Percentiles rank a stretch among this genome's conserved stretches.
Conservation (phyloP, 1,140 invertebrate genomes). For the Drosophila varians region DNA sequence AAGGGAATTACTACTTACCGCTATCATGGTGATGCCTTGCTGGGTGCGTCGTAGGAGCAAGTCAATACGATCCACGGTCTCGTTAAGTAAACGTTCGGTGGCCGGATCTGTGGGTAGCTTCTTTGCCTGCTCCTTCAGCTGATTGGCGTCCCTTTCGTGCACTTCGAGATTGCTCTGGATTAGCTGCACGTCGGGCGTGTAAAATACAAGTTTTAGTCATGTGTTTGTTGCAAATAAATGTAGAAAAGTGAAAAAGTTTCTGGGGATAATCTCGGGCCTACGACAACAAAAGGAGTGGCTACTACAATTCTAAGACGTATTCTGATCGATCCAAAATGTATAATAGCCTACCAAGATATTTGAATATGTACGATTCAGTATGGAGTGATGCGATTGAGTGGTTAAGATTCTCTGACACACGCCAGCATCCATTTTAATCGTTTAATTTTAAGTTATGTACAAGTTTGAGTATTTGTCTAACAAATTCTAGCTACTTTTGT, state of each 20-base stretch:
- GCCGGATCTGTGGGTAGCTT: constrained; percentile 69
- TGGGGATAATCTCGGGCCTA: constrained; percentile 14
- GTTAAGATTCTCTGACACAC: constrained; percentile 67
- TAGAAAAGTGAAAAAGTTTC: not conserved
- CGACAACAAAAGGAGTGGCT: constrained; percentile 40
- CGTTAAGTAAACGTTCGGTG: constrained; percentile 74
- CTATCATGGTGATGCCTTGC: constrained; percentile 81
- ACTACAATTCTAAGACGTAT: constrained; percentile 31
- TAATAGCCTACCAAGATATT: constrained; percentile 11
- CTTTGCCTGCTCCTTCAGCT: constrained; percentile 63
- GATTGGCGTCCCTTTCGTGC: constrained; percentile 68
- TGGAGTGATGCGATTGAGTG: constrained; percentile 82
- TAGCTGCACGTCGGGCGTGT: constrained; percentile 55
- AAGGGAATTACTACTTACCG: too few species aligned
- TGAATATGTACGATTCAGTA: constrained; percentile 63
- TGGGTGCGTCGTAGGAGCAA: constrained; percentile 73
- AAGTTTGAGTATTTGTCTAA: constrained; percentile 55
- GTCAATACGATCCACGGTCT: constrained; percentile 75
- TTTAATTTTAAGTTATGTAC: constrained; percentile 40
- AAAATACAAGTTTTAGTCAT: constrained; percentile 13
- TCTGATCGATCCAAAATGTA: constrained; percentile 20
- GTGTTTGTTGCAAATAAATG: constrained; percentile 2
- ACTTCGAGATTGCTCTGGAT: constrained; percentile 81
- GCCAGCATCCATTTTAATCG: constrained; percentile 79
- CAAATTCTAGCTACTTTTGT: constrained; percentile 34